Evolutionary conservation across 2,113 vertebrate genomes (phyloP).

Genomic region (Eclectus roratus): DNA sequence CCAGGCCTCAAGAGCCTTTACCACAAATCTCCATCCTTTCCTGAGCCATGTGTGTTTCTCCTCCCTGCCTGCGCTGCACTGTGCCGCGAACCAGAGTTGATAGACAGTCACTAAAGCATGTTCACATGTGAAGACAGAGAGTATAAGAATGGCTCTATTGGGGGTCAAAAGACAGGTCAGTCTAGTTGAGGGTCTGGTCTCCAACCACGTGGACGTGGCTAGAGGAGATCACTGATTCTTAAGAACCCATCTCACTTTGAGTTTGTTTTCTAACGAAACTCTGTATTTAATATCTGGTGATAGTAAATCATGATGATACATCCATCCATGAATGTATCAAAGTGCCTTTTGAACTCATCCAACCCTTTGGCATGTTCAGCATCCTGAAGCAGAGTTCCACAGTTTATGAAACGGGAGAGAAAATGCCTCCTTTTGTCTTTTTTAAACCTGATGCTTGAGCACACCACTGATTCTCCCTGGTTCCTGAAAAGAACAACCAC

Average conservation of each 20-base stretch:
- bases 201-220: accelerated
- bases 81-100: background rate
- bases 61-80: background rate
- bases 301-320: background rate
- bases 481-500: background rate
- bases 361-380: background rate
- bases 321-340: background rate
- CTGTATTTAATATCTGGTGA: background rate
- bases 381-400: background rate
- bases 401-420: background rate
- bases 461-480: background rate
- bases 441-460: background rate
- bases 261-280: background rate
- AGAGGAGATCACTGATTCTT: background rate
- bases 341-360: background rate
- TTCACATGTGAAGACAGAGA: background rate
- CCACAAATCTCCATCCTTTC: background rate
- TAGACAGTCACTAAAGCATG: background rate
- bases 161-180: background rate
- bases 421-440: background rate
- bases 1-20: background rate
- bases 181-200: background rate
- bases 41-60: accelerated
- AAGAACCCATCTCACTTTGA: background rate
- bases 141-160: background rate